These are phyloP conservation scores for Bimastos eiseni DNA, from an alignment of 2,888 invertebrate genomes.

Conservation along the genomic window DNA sequence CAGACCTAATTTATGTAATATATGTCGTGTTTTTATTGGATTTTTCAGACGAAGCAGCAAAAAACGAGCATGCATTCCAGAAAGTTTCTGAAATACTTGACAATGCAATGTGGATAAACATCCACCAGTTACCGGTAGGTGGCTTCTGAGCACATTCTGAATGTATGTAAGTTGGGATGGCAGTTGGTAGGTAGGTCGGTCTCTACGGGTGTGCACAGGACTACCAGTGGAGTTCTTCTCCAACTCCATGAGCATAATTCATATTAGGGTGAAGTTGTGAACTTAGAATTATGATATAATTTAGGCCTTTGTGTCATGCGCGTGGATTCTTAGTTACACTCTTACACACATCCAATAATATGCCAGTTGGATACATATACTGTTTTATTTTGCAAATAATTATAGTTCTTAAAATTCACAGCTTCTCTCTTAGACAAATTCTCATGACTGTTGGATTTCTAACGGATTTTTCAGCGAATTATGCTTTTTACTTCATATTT, in stretches of 20 bases:
- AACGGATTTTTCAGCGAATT: too few relatives aligned
- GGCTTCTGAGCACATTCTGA: not conserved
- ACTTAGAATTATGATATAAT: too few relatives aligned
- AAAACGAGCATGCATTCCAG: slow-evolving; percentile 55
- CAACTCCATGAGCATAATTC: too few relatives aligned
- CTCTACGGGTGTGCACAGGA: too few relatives aligned
- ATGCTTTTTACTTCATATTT: too few relatives aligned
- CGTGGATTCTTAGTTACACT: too few relatives aligned
- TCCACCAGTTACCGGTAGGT: slow-evolving; percentile 58
- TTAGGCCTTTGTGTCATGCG: too few relatives aligned
- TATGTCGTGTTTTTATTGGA: not conserved
- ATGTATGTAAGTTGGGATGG: not conserved
- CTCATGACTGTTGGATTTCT: not conserved
- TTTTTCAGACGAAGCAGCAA: slow-evolving; percentile 53
- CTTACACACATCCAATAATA: not conserved
- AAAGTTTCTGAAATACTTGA: slow-evolving; percentile 55
- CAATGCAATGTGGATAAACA: slow-evolving; percentile 60
- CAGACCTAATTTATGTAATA: slow-evolving; percentile 8
- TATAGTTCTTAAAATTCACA: not conserved
- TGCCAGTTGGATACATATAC: too few relatives aligned
- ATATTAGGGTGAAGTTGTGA: too few relatives aligned
- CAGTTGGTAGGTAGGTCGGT: not conserved
- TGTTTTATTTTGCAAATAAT: not conserved
- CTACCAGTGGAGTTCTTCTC: too few relatives aligned
- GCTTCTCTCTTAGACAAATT: not conserved